Percentiles rank a stretch among this genome's conserved stretches.
phyloP scores from a whole-genome alignment of 2,113 vertebrate genomes.

The Calidris pygmaea region DNA sequence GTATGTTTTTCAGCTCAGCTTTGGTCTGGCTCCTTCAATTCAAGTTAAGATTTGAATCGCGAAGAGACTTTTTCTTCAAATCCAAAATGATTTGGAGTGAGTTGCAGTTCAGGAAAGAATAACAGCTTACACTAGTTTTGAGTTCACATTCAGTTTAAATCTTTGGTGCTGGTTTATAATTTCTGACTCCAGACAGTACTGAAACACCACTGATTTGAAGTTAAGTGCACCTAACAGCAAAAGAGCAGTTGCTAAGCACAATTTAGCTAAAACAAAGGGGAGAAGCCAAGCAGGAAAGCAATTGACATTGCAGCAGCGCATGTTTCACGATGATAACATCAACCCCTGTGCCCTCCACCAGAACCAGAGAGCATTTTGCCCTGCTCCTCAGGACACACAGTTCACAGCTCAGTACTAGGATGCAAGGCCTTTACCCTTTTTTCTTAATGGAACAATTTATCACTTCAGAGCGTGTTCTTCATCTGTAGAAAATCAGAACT shows the following conservation, averaged over 20 bases:
- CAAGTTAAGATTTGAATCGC: neutral
- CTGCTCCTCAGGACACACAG: neutral
- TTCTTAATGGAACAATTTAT: neutral
- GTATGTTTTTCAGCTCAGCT: neutral
- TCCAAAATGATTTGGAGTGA: neutral
- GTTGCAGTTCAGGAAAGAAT: neutral
- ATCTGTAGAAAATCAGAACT: neutral
- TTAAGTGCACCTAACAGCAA: neutral
- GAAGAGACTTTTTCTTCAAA: neutral
- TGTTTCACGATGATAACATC: neutral
- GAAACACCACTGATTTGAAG: neutral
- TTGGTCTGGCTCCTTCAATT: neutral
- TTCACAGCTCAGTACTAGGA: neutral
- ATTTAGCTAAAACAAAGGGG: neutral
- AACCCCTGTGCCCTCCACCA: neutral
- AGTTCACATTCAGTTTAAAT: neutral
- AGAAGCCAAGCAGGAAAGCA: neutral
- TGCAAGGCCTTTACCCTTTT: neutral
- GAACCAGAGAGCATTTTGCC: neutral
- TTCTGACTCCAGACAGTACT: neutral
- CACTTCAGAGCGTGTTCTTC: neutral
- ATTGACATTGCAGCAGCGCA: accelerated
- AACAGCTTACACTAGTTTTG: neutral
- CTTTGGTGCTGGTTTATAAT: neutral
- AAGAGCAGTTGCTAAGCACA: neutral